Base-by-base conservation (phyloP, 1,140 invertebrate species). In the Leptonema lineaticorne region DNA sequence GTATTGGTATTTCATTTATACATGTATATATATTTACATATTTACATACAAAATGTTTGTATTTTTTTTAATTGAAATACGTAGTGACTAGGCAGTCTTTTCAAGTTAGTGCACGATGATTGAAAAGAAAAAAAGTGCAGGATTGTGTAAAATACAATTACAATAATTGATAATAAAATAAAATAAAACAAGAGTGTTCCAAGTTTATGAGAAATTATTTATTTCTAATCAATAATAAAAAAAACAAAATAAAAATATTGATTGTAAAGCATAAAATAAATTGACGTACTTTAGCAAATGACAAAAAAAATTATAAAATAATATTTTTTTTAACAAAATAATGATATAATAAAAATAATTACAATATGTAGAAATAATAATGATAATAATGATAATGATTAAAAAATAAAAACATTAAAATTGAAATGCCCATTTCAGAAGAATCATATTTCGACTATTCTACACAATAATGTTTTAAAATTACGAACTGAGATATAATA, bases 141-240 rank as follows among this genome's bases (percentile, higher is more conserved):
- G 33, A 26, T 28, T n/a, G n/a, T n/a, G n/a, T 73, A 71, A 69
- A 74, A 71, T 72, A 66, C 72, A 77, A 71, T 74, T 71, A n/a
- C n/a, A 75, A 74, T 74, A 73, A 70, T 67, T 68, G 75, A 74
- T 69, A 76, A 74, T 74, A 75, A 74, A 73, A 75, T 76, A 78
- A 78, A 76, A 79, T 75, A 78, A 80, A 77, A 79, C 75, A 76
- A 78, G 74, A 76, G 77, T 74, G 69, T 62, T 66, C 70, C 80
- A 80, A 81, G 76, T 75, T 79, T 75, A 80, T 66, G 66, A 64
- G 80, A 81, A 80, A 81, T 81, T 81, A 78, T 83, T 83, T 82
- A 82, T 82, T 83, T 81, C 81, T 82, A 83, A n/a, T n/a, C n/a
- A n/a, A 80, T 81, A 76, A 77, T 81, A 81, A 73, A 72, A 57